Percentiles rank a stretch among this genome's conserved stretches.
Conservation (phyloP, 2,888 invertebrate genomes). For the Brachycybe producta region DNA sequence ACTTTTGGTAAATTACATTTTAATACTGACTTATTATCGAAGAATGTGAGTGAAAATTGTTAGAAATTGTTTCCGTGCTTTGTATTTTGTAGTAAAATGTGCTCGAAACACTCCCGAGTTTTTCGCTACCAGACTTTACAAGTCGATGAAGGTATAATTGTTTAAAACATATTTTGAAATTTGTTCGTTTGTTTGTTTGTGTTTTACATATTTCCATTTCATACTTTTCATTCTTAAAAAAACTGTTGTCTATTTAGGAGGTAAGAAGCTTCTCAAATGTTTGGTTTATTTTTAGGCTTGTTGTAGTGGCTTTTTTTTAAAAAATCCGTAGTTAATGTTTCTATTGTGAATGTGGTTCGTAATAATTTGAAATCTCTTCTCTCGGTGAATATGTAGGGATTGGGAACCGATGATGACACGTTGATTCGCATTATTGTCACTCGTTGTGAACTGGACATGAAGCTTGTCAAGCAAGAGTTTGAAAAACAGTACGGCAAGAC, state of each 20-base stretch:
- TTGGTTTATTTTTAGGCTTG: too few relatives aligned
- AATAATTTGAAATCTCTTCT: not conserved
- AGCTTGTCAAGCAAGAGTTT: conserved; percentile 58
- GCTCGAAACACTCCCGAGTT: conserved; percentile 54
- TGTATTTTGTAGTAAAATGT: conserved; percentile 29
- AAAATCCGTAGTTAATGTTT: not conserved
- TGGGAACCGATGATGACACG: conserved; percentile 75
- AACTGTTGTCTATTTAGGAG: too few relatives aligned
- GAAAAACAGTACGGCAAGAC: conserved; percentile 57
- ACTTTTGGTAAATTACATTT: too few relatives aligned
- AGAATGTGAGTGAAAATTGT: too few relatives aligned
- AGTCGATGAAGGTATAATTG: conserved; percentile 55
- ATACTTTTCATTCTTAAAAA: too few relatives aligned
- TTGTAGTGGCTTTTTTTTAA: not conserved
- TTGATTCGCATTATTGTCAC: conserved; percentile 74
- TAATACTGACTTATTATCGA: too few relatives aligned
- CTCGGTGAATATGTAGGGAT: conserved; percentile 41
- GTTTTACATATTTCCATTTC: not conserved
- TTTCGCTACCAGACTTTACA: conserved; percentile 74
- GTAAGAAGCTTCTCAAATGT: too few relatives aligned
- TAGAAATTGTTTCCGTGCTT: too few relatives aligned
- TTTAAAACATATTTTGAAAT: not conserved
- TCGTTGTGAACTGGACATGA: conserved; percentile 45
- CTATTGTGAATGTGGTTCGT: not conserved
- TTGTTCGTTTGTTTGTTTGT: not conserved